phyloP scores from a whole-genome alignment of 2,113 vertebrate genomes.

The Scophthalmus maximus region DNA sequence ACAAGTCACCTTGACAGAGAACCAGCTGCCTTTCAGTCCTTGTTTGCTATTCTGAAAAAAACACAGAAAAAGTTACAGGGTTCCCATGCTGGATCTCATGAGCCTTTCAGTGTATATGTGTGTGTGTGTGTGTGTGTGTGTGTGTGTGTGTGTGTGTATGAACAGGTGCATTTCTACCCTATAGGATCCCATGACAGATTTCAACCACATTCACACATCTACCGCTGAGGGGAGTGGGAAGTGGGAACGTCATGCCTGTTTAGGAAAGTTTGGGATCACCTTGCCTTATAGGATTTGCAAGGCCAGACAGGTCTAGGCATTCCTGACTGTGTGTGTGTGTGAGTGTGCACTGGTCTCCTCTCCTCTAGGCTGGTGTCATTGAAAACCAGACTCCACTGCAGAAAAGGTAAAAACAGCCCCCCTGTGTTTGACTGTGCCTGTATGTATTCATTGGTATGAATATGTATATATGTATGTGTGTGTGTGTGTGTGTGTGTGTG shows the following conservation, averaged over 20 bases:
- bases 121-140: not conserved
- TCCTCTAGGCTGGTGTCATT: slow-evolving; percentile 14
- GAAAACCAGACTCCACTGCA: slow-evolving; percentile 21
- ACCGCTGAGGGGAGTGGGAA: slow-evolving; percentile 43
- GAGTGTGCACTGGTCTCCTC: slow-evolving; percentile 1
- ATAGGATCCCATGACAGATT: slow-evolving; percentile 42
- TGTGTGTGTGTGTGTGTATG: slow-evolving; percentile 5
- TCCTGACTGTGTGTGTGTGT: slow-evolving; percentile 27
- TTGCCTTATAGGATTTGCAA: slow-evolving; percentile 68
- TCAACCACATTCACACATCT: slow-evolving; percentile 61
- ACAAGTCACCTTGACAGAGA: not conserved
- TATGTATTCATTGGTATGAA: not conserved
- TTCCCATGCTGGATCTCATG: not conserved
- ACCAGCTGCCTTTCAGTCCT: not conserved
- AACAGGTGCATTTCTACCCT: slow-evolving; percentile 30
- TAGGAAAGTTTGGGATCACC: slow-evolving; percentile 50
- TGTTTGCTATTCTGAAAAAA: not conserved
- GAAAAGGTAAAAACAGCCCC: slow-evolving; percentile 8
- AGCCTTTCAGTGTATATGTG: not conserved
- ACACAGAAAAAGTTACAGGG: not conserved
- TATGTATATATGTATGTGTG: not conserved
- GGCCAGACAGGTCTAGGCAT: slow-evolving; percentile 73
- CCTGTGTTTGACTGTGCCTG: not conserved
- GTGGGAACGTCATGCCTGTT: slow-evolving; percentile 45
- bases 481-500: not conserved